Conservation (phyloP, 2,888 invertebrate species). For the Heliconius hortense region DNA sequence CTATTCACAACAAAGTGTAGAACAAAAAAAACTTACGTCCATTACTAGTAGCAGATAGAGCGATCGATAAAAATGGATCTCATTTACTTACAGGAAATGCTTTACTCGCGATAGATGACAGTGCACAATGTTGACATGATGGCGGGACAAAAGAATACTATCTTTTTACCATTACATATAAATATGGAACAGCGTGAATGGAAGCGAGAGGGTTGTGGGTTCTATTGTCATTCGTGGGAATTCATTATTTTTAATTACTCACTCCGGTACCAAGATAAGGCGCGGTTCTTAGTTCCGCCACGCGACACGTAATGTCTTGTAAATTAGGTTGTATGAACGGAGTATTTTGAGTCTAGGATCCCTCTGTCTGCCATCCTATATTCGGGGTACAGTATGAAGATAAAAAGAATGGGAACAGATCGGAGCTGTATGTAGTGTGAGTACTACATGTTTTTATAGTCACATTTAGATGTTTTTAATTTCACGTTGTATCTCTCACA, state of each 20-base stretch:
- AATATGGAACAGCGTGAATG: not conserved
- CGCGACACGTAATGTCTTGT: not conserved
- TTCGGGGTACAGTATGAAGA: no score
- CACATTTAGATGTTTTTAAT: not conserved
- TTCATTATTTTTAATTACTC: not conserved
- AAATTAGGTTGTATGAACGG: not conserved
- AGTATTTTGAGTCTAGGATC: no score
- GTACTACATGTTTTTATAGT: no score
- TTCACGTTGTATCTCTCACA: not conserved
- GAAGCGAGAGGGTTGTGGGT: no score
- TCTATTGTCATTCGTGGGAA: no score
- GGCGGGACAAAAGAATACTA: not conserved
- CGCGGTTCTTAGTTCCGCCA: not conserved
- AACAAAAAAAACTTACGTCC: constrained; percentile 37
- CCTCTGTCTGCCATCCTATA: no score
- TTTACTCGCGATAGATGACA: constrained; percentile 55
- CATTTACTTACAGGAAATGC: constrained; percentile 62
- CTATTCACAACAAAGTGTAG: constrained; percentile 14
- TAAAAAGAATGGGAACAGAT: no score
- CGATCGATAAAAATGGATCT: constrained; percentile 66
- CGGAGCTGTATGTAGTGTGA: no score
- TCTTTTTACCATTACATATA: not conserved
- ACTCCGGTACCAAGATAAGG: not conserved
- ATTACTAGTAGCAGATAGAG: constrained; percentile 62
- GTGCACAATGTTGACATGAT: constrained; percentile 53